Base-by-base conservation (phyloP, 1,140 invertebrate genomes). In the Triops cancriformis region DNA sequence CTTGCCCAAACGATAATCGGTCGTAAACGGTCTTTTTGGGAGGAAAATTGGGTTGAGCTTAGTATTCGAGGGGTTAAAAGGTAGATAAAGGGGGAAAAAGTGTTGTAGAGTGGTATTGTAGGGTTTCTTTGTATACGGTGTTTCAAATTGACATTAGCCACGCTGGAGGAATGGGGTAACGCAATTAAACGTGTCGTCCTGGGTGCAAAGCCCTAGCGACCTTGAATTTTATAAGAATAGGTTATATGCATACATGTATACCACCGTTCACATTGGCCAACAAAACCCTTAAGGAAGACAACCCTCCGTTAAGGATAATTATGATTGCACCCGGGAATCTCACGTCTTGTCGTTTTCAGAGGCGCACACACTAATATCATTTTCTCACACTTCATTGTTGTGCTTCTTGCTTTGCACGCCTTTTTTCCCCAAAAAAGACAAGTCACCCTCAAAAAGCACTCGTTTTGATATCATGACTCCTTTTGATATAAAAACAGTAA, bases 241-340 rank as follows among this genome's bases (percentile, higher is more conserved):
- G 51, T 64, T 18, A 18, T 64, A 64, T 64, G 51, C 18, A 18
- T 64, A 64, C 23, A 14, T 64, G 18, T 64, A 64, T 64, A 64
- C 51, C 51, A 64, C 51, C 51, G 18, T n/a, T 5, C 9, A 6
- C 14, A 64, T 7, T 37, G n/a, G 31, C 31, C 31, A 37, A 37
- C 31, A 37, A 37, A 37, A 2, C 31, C 31, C 31, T 37, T 37
- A 37, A 4, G 51, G 18, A 64, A 23, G 51, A 64, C 14, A 64
- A 64, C 51, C 51, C 23, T n/a, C 51, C 51, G n/a, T 64, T 37
- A 37, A 64, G 51, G 51, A 64, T 64, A 64, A 64, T 64, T 64
- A 64, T 37, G 0, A n/a, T 64, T 64, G 51, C 51, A 7, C 31
- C 31, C 51, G 18, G 51, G 51, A 64, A 64, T 64, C 18, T 64